Evolutionary conservation across 2,113 vertebrate genomes (phyloP).

Genomic region (Xiphophorus hellerii): DNA sequence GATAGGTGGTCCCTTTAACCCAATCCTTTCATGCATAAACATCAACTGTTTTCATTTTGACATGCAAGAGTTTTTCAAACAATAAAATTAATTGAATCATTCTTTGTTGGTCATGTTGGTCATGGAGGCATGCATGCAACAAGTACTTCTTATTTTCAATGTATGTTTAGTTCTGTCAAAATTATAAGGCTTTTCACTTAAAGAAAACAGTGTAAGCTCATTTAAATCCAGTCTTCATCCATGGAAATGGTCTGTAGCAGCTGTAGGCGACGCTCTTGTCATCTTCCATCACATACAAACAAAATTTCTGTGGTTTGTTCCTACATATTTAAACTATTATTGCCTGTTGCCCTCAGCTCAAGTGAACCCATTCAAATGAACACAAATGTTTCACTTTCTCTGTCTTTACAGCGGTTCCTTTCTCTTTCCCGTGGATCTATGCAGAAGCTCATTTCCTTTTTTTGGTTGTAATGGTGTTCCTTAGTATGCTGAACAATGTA

Average conservation of each 20-base stretch:
- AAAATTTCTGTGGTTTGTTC: constrained; percentile 40
- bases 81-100: constrained; percentile 27
- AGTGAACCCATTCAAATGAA: constrained; percentile 56
- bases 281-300: constrained; percentile 40
- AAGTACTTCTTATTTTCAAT: constrained; percentile 33
- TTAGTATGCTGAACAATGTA: constrained; percentile 73
- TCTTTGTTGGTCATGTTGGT: background rate
- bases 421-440: constrained; percentile 85
- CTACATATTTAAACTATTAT: constrained; percentile 47
- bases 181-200: constrained; percentile 31
- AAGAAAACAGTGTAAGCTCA: constrained; percentile 30
- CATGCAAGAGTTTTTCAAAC: constrained; percentile 44
- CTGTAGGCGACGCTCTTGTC: constrained; percentile 40
- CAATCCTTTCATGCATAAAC: constrained; percentile 27
- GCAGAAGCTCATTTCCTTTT: constrained; percentile 81
- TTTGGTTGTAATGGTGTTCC: constrained; percentile 81
- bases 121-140: constrained; percentile 51
- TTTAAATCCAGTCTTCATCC: constrained; percentile 43
- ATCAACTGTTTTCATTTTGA: constrained; percentile 26
- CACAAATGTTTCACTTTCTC: constrained; percentile 59
- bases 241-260: constrained; percentile 53
- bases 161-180: constrained; percentile 18
- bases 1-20: constrained; percentile 27
- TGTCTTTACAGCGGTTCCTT: constrained; percentile 63
- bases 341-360: constrained; percentile 30